Evolutionary conservation across 2,113 vertebrate genomes (phyloP).

Genomic region (Psittacula cyanocephala): DNA sequence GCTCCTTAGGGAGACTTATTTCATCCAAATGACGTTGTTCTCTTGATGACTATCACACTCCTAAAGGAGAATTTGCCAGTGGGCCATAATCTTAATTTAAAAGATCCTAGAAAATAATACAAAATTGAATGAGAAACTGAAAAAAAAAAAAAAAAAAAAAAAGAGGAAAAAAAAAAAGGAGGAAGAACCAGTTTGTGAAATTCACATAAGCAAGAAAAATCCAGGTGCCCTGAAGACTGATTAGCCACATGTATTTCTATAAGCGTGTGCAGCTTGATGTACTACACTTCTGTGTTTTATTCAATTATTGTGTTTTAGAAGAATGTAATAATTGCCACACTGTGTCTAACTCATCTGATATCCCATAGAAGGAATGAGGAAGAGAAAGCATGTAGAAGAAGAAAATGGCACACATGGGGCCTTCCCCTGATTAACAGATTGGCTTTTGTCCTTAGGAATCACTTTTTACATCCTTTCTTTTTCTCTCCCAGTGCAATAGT

Average conservation of each 20-base stretch:
- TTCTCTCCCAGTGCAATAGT: neutral
- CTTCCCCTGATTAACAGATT: neutral
- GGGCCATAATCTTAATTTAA: neutral
- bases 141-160: fast-evolving
- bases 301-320: neutral
- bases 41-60: conserved; percentile 16
- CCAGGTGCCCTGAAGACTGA: neutral
- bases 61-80: conserved; percentile 23
- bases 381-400: neutral
- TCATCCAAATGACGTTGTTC: conserved; percentile 26
- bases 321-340: neutral
- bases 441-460: neutral
- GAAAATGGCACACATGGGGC: neutral
- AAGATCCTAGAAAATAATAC: neutral
- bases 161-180: neutral
- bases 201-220: neutral
- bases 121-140: neutral
- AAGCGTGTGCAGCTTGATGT: neutral
- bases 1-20: neutral
- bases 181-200: neutral
- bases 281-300: neutral
- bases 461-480: neutral
- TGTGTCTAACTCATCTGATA: neutral
- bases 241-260: neutral
- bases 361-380: neutral